These are phyloP conservation scores for Carassius carassius DNA, from an alignment of 2,113 vertebrate genomes.

Conservation along the genomic window DNA sequence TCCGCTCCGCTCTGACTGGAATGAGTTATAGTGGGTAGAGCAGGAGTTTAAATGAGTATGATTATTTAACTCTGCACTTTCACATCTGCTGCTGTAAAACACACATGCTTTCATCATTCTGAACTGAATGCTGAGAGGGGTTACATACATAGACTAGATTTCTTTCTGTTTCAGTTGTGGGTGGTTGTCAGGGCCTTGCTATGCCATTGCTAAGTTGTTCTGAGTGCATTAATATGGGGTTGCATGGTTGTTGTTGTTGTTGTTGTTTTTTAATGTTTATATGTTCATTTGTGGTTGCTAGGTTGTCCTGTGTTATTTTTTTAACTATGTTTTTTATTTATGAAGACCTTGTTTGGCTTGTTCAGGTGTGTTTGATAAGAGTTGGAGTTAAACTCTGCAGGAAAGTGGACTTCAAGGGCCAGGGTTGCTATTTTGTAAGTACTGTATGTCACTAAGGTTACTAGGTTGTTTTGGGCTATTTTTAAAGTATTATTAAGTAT, in stretches of 20 bases:
- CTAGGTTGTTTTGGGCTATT: too few species aligned
- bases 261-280: background rate
- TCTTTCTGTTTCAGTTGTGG: background rate
- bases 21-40: conserved; percentile 38
- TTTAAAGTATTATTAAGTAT: too few species aligned
- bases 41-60: conserved; percentile 3
- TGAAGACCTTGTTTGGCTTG: too few species aligned
- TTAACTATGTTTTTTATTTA: too few species aligned
- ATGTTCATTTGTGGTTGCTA: background rate
- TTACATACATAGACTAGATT: background rate
- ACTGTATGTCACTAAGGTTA: background rate
- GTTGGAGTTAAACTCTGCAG: too few species aligned
- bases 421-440: background rate
- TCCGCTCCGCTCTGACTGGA: background rate
- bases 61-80: background rate
- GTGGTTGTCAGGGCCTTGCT: background rate
- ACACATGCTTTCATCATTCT: background rate
- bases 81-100: background rate
- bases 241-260: background rate
- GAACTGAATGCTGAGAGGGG: background rate
- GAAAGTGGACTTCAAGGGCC: too few species aligned
- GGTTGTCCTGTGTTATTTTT: too few species aligned
- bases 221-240: background rate
- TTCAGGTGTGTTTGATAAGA: too few species aligned
- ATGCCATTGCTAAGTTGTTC: background rate